Conservation (phyloP, 2,888 invertebrate species). For the Agapetus fuscipes region DNA sequence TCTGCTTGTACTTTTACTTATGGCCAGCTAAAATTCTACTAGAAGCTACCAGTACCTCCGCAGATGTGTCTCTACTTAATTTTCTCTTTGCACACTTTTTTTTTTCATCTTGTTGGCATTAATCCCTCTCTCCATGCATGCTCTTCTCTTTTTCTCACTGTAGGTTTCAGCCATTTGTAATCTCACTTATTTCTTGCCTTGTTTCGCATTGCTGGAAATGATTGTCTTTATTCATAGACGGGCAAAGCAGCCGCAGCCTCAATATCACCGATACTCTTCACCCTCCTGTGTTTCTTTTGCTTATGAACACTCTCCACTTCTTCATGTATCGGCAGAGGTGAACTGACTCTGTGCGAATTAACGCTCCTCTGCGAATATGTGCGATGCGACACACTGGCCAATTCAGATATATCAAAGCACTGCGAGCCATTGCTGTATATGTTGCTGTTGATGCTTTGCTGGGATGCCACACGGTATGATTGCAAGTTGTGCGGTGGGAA, state of each 20-base stretch:
- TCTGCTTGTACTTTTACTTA: too few relatives aligned
- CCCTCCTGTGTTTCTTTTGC: slow-evolving; percentile 53
- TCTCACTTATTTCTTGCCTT: too few relatives aligned
- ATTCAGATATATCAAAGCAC: slow-evolving; percentile 19
- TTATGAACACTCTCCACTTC: slow-evolving; percentile 37
- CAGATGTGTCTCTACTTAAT: too few relatives aligned
- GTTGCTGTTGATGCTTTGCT: slow-evolving; percentile 21
- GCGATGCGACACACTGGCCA: slow-evolving; percentile 25
- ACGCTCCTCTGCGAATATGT: slow-evolving; percentile 37
- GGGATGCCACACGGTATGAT: slow-evolving; percentile 19
- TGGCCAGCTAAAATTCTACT: too few relatives aligned
- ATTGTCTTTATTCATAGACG: too few relatives aligned
- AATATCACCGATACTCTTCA: slow-evolving; percentile 67
- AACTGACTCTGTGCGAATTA: slow-evolving; percentile 41
- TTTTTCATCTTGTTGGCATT: too few relatives aligned
- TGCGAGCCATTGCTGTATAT: slow-evolving; percentile 21
- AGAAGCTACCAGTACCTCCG: too few relatives aligned
- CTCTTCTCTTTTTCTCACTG: too few relatives aligned
- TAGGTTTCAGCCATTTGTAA: too few relatives aligned
- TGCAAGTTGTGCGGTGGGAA: slow-evolving; percentile 19
- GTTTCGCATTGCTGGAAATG: too few relatives aligned
- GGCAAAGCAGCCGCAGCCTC: slow-evolving; percentile 45
- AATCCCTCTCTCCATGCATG: too few relatives aligned
- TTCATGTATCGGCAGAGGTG: slow-evolving; percentile 40
- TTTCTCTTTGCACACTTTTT: too few relatives aligned